A percentile compares a stretch with the other conserved stretches of the same genome.
These are phyloP conservation scores for Vanessa tameamea DNA, from an alignment of 1,140 invertebrate species.

Conservation along the genomic window DNA sequence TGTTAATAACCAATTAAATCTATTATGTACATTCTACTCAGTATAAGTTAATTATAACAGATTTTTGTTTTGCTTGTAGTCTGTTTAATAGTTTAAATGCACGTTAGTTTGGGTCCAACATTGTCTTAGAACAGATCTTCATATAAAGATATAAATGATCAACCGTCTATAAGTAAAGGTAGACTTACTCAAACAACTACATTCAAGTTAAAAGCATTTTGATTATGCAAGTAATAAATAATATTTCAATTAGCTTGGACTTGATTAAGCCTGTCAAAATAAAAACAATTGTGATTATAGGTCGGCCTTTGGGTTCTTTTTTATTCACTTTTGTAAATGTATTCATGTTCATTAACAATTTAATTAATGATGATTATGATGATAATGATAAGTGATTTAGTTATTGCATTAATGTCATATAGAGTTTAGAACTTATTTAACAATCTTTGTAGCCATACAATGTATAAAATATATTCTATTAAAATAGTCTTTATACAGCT, in stretches of 20 bases:
- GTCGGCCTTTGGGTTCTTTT: too few relatives aligned
- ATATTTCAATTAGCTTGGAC: too few relatives aligned
- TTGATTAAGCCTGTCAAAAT: too few relatives aligned
- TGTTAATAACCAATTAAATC: not conserved
- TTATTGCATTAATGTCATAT: not conserved
- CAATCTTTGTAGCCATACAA: not conserved
- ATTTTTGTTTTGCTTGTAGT: not conserved
- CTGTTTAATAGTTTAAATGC: not conserved
- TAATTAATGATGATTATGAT: not conserved
- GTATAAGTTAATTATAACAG: not conserved
- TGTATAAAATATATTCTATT: conserved; percentile 5
- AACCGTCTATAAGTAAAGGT: too few relatives aligned
- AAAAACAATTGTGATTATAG: too few relatives aligned
- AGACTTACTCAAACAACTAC: too few relatives aligned
- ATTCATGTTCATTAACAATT: not conserved
- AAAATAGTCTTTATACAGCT: conserved; percentile 4
- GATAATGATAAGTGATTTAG: too few relatives aligned
- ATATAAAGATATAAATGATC: too few relatives aligned
- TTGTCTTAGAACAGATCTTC: conserved; percentile 1
- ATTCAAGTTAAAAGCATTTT: too few relatives aligned
- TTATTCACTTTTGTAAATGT: too few relatives aligned
- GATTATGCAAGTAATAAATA: too few relatives aligned
- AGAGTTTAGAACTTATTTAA: conserved; percentile 6
- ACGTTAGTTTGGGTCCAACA: conserved; percentile 27
- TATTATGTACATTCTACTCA: not conserved